Percentiles rank a stretch among this genome's conserved stretches.
Conservation (phyloP, 2,113 vertebrate genomes). For the Chauna torquata region DNA sequence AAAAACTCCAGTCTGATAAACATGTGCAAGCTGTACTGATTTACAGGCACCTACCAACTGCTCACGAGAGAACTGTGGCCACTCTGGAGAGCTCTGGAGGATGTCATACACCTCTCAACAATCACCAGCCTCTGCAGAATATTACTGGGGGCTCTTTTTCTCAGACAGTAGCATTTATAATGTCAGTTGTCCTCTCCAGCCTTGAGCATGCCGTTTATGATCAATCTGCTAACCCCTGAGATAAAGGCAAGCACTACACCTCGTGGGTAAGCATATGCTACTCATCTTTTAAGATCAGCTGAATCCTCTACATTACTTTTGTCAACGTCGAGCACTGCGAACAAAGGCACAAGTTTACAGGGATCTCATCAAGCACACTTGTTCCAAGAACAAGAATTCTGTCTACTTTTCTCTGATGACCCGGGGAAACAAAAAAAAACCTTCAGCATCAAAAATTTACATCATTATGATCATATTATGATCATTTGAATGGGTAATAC, state of each 20-base stretch:
- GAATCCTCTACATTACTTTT: slow-evolving; percentile 9
- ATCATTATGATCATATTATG: not conserved
- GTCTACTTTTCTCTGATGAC: slow-evolving; percentile 15
- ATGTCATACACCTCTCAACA: not conserved
- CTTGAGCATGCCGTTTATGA: not conserved
- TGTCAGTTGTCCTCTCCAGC: not conserved
- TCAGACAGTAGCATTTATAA: accelerated
- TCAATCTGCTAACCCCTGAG: not conserved
- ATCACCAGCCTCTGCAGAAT: accelerated
- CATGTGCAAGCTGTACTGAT: accelerated
- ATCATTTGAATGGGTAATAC: not conserved
- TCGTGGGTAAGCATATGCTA: accelerated
- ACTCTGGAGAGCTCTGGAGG: not conserved
- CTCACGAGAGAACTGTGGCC: accelerated
- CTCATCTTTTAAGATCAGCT: not conserved
- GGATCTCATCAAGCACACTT: not conserved
- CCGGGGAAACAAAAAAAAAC: slow-evolving; percentile 39
- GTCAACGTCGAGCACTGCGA: not conserved
- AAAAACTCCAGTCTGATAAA: accelerated
- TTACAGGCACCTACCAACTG: accelerated
- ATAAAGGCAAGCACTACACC: accelerated
- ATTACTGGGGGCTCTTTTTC: accelerated
- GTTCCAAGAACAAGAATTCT: not conserved
- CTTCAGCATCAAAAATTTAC: slow-evolving; percentile 6
- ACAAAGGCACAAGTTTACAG: not conserved